phyloP scores from a whole-genome alignment of 2,113 vertebrate genomes.

The Nanorana parkeri region DNA sequence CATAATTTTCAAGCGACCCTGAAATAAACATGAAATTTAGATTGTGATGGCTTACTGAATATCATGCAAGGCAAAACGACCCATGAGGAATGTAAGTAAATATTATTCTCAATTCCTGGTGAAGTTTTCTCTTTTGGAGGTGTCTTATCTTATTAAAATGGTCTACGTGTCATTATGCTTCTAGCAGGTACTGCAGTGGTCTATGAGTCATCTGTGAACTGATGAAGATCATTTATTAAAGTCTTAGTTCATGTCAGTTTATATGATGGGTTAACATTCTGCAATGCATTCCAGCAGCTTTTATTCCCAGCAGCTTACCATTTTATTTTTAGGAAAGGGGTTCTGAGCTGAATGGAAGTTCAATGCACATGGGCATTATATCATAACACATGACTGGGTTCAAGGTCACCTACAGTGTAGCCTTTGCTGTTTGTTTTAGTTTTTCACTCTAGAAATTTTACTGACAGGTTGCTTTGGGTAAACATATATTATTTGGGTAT shows the following conservation, averaged over 20 bases:
- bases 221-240: conserved; percentile 38
- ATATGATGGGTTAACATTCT: conserved; percentile 18
- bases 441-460: no score
- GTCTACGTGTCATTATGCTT: conserved; percentile 15
- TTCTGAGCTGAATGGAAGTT: background rate
- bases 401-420: background rate
- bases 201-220: conserved; percentile 24
- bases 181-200: conserved; percentile 13
- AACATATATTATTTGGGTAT: no score
- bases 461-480: no score
- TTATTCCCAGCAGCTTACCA: background rate
- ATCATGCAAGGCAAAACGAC: conserved; percentile 37
- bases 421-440: background rate
- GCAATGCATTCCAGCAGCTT: background rate
- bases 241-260: conserved; percentile 29
- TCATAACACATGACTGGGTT: no score
- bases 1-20: conserved; percentile 31
- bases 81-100: conserved; percentile 32
- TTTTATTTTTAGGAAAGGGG: background rate
- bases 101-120: conserved; percentile 30
- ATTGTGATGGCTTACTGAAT: conserved; percentile 38
- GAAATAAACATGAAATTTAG: conserved; percentile 34
- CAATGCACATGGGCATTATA: background rate
- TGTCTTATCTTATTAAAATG: conserved; percentile 35
- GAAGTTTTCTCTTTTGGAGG: conserved; percentile 15